Percentiles rank a stretch among this genome's conserved stretches.
Evolutionary conservation across 2,113 vertebrate species (phyloP).

Genomic region (Platanista minor): DNA sequence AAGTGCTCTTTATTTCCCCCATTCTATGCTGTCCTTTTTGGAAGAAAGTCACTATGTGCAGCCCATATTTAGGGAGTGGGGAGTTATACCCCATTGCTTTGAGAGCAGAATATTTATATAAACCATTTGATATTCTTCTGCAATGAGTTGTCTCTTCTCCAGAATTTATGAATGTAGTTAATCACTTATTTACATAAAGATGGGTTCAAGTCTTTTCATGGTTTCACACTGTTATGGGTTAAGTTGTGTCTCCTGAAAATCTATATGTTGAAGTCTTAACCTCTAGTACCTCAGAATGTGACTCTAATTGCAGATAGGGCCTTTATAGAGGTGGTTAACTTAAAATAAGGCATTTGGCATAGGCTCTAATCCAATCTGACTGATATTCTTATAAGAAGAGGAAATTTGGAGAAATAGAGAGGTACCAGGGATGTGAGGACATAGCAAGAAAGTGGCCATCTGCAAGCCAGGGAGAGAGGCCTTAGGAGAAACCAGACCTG

Average conservation of each 20-base stretch:
- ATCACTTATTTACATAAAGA: not conserved
- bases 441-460: not conserved
- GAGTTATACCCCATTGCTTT: not conserved
- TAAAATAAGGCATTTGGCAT: not conserved
- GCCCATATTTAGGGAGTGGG: too few species aligned
- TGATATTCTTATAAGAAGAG: not conserved
- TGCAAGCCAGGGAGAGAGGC: not conserved
- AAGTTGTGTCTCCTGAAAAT: not conserved
- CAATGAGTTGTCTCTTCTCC: not conserved
- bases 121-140: not conserved
- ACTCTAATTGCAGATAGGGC: too few species aligned
- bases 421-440: not conserved
- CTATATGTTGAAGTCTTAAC: not conserved
- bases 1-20: not conserved
- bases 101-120: not conserved
- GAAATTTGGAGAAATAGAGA: not conserved
- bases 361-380: not conserved
- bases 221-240: not conserved
- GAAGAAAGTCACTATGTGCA: not conserved
- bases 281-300: not conserved
- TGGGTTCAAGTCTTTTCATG: not conserved
- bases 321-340: not conserved
- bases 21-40: not conserved
- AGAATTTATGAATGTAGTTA: not conserved
- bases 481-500: not conserved